Evolutionary conservation across 2,888 invertebrate species (phyloP).

Genomic region (Loripinus fragilis): DNA sequence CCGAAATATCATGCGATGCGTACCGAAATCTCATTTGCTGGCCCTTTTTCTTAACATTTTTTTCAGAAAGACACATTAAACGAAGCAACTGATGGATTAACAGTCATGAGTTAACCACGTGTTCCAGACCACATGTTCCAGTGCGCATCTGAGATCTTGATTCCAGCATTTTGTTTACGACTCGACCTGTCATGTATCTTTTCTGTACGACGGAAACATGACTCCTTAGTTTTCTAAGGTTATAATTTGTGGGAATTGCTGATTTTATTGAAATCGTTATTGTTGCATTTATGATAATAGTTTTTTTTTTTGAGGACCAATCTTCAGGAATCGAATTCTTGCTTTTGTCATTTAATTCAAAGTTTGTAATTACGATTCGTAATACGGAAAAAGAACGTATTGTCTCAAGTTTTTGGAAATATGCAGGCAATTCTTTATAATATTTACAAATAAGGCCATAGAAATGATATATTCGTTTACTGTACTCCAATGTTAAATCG

Average conservation of each 20-base stretch:
- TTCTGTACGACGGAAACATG: background rate
- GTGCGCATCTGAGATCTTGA: too few species aligned
- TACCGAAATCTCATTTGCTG: too few species aligned
- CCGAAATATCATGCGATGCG: too few species aligned
- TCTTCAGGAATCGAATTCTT: background rate
- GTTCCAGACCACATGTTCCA: too few species aligned
- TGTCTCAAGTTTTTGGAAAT: background rate
- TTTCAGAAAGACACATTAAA: too few species aligned
- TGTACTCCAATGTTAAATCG: too few species aligned
- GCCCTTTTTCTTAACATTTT: too few species aligned
- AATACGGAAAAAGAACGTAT: background rate
- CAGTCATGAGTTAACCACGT: too few species aligned
- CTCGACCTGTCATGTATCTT: background rate
- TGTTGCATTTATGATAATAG: background rate
- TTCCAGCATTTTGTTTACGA: too few species aligned
- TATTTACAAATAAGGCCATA: constrained; percentile 2
- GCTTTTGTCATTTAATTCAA: background rate
- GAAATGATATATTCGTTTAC: too few species aligned
- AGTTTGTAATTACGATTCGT: background rate
- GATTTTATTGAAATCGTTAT: constrained; percentile 12
- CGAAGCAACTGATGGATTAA: too few species aligned
- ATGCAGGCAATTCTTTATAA: background rate
- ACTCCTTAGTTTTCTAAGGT: background rate
- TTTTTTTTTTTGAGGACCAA: background rate
- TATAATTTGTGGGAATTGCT: background rate